Conservation (phyloP, 2,113 vertebrate genomes). For the Sprattus sprattus region DNA sequence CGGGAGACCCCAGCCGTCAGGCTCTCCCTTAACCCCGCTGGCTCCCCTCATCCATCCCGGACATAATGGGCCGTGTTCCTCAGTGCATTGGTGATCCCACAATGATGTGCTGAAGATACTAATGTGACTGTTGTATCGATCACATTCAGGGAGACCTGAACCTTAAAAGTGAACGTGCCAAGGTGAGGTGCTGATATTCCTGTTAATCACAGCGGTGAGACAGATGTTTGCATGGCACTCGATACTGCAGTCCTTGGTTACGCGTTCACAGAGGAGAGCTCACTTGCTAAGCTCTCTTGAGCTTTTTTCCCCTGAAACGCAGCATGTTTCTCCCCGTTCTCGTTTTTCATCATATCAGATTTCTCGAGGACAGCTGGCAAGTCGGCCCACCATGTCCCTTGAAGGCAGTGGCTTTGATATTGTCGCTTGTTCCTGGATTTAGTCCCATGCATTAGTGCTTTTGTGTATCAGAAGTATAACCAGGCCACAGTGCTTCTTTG, state of each 20-base stretch:
- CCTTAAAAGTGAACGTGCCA: background rate
- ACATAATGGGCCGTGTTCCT: background rate
- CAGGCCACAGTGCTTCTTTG: background rate
- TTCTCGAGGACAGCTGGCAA: slow-evolving; percentile 5
- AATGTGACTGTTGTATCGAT: background rate
- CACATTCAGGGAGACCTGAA: background rate
- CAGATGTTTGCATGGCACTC: background rate
- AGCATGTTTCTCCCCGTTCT: background rate
- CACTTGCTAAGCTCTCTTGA: background rate
- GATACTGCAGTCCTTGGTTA: background rate
- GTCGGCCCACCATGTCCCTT: background rate
- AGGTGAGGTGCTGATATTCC: background rate
- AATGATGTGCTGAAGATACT: background rate
- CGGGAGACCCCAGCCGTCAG: background rate
- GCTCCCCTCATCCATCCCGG: background rate
- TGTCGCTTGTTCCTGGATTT: background rate
- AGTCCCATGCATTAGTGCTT: background rate
- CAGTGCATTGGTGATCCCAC: background rate
- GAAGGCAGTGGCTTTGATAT: slow-evolving; percentile 7
- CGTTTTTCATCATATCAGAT: background rate
- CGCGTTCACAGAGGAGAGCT: background rate
- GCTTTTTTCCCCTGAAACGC: background rate
- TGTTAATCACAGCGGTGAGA: background rate
- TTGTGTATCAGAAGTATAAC: background rate
- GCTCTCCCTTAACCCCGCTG: background rate